A percentile compares a stretch with the other conserved stretches of the same genome.
phyloP scores from a whole-genome alignment of 2,113 vertebrate species.

The Actenoides lindsayi region DNA sequence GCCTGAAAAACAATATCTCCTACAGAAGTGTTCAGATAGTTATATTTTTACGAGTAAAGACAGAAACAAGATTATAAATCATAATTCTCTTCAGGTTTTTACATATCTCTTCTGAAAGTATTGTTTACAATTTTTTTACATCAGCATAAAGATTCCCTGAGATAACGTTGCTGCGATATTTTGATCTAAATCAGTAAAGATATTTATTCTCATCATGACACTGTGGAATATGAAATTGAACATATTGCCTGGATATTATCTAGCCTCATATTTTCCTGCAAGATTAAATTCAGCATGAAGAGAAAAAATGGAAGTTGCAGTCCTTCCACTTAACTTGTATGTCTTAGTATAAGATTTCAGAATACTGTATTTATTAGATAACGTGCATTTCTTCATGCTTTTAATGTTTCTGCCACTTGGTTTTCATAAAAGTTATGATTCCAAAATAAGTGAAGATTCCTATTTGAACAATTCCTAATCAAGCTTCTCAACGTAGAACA shows the following conservation, averaged over 20 bases:
- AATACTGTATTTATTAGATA: constrained; percentile 20
- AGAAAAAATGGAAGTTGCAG: constrained; percentile 14
- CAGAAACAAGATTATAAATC: neutral
- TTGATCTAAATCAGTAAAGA: constrained; percentile 24
- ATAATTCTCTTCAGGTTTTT: neutral
- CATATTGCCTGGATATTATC: constrained; percentile 2
- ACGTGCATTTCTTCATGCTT: neutral
- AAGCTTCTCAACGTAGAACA: neutral
- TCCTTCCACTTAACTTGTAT: neutral
- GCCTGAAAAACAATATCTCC: neutral
- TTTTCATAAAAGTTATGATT: neutral
- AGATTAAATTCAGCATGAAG: neutral
- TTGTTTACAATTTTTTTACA: neutral
- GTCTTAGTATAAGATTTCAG: constrained; percentile 1
- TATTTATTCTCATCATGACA: neutral
- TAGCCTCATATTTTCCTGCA: constrained; percentile 8
- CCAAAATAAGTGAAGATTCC: neutral
- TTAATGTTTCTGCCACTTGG: neutral
- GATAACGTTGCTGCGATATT: neutral
- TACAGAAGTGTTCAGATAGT: neutral
- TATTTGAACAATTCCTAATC: constrained; percentile 1
- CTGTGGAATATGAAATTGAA: neutral
- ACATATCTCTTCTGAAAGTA: neutral
- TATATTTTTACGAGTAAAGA: neutral
- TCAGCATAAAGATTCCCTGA: neutral